phyloP scores from a whole-genome alignment of 2,113 vertebrate genomes.

The Xyliphius kryptos region DNA sequence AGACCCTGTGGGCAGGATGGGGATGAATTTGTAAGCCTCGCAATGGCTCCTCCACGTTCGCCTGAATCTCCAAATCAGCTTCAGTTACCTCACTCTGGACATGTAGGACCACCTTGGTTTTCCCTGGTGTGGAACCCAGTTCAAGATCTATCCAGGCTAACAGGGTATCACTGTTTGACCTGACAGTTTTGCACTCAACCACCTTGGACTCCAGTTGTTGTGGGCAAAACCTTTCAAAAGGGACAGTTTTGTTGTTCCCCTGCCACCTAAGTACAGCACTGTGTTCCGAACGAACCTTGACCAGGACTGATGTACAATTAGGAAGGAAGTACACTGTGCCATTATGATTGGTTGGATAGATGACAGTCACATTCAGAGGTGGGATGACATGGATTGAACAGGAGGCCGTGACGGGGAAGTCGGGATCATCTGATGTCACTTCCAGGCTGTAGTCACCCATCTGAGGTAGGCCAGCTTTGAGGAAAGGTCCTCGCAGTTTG shows the following conservation, averaged over 20 bases:
- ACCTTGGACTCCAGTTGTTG: conserved; percentile 12
- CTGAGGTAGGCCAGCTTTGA: conserved; percentile 63
- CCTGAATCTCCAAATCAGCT: conserved; percentile 64
- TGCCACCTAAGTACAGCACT: conserved; percentile 46
- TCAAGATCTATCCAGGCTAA: conserved; percentile 69
- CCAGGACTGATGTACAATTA: conserved; percentile 65
- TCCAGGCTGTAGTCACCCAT: conserved; percentile 71
- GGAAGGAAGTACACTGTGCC: conserved; percentile 72
- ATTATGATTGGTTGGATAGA: conserved; percentile 67
- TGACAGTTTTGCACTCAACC: conserved; percentile 48
- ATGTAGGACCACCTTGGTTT: conserved; percentile 53
- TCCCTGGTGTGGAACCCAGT: conserved; percentile 42
- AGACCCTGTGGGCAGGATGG: conserved; percentile 76
- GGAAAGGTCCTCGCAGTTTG: conserved; percentile 52
- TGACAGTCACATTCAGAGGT: conserved; percentile 66
- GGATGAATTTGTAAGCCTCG: conserved; percentile 72
- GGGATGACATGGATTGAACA: conserved; percentile 67
- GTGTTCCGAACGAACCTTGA: conserved; percentile 66
- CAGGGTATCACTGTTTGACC: conserved; percentile 58
- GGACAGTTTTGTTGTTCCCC: conserved; percentile 58
- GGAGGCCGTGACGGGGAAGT: conserved; percentile 64
- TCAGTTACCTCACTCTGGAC: conserved; percentile 66
- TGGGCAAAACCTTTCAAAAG: conserved; percentile 67
- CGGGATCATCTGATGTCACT: conserved; percentile 60
- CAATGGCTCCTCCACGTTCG: conserved; percentile 79